Conservation (phyloP, 1,140 invertebrate genomes). For the Dreissena polymorpha region DNA sequence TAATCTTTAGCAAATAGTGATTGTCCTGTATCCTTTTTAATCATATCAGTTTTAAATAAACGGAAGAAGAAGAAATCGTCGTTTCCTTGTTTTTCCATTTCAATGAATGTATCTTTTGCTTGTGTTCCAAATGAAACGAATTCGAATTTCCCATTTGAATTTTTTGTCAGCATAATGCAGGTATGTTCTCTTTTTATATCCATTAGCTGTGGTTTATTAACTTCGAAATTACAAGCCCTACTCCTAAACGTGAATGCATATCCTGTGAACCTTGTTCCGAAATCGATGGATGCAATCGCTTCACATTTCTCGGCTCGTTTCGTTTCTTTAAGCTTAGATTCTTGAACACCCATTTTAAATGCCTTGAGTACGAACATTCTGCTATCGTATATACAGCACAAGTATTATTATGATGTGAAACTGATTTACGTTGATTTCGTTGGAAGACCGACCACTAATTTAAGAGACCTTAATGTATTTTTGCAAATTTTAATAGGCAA, state of each 20-base stretch:
- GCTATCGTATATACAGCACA: no score
- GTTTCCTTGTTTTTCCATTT: neutral
- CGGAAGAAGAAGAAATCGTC: conserved; percentile 26
- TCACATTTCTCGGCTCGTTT: neutral
- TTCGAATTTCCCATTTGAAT: neutral
- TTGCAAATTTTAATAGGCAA: no score
- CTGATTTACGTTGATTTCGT: no score
- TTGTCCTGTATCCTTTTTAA: neutral
- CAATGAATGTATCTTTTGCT: conserved; percentile 17
- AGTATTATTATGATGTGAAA: no score
- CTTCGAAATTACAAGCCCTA: neutral
- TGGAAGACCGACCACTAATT: no score
- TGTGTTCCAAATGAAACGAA: conserved; percentile 32
- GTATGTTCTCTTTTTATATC: conserved; percentile 24
- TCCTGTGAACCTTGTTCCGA: conserved; percentile 49
- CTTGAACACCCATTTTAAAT: neutral
- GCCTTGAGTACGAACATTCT: no score
- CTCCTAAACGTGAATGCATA: conserved; percentile 35
- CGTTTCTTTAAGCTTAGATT: neutral
- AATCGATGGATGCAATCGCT: conserved; percentile 46
- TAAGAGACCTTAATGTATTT: no score
- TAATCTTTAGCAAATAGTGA: neutral
- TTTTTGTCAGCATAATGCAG: neutral
- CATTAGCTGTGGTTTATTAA: neutral
- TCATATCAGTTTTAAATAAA: conserved; percentile 42